Conservation (phyloP, 2,888 invertebrate species). For the Leptogaster cylindrica region DNA sequence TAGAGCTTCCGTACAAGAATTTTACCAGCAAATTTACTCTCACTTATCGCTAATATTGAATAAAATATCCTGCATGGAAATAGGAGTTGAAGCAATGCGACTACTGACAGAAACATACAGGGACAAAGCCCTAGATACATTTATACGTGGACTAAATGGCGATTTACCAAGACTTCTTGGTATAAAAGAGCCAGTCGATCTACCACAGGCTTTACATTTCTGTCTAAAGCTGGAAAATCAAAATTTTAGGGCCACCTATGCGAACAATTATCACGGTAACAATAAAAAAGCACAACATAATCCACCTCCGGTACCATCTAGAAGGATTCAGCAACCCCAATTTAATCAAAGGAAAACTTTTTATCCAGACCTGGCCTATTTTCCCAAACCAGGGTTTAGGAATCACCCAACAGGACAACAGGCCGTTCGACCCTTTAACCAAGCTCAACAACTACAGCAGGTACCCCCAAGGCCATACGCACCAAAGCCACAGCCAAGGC, state of each 20-base stretch:
- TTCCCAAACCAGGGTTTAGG: conserved; percentile 16
- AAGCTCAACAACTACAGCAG: background rate
- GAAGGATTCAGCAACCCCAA: background rate
- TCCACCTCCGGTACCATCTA: background rate
- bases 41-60: conserved; percentile 45
- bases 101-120: conserved; percentile 42
- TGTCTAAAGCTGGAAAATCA: conserved; percentile 45
- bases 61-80: conserved; percentile 44
- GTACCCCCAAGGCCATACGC: background rate
- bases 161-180: conserved; percentile 47
- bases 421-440: background rate
- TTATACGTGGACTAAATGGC: conserved; percentile 47
- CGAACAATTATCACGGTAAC: background rate
- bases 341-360: background rate
- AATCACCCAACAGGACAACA: background rate
- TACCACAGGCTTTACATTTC: conserved; percentile 45
- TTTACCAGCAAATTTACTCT: conserved; percentile 43
- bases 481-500: conserved; percentile 15
- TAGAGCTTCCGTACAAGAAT: conserved; percentile 28
- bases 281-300: background rate
- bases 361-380: conserved; percentile 9
- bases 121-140: conserved; percentile 48
- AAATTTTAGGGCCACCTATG: conserved; percentile 31
- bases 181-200: conserved; percentile 45
- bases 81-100: conserved; percentile 39